A percentile compares a stretch with the other conserved stretches of the same genome.
Conservation (phyloP, 2,888 invertebrate genomes). For the Girardia tigrina region DNA sequence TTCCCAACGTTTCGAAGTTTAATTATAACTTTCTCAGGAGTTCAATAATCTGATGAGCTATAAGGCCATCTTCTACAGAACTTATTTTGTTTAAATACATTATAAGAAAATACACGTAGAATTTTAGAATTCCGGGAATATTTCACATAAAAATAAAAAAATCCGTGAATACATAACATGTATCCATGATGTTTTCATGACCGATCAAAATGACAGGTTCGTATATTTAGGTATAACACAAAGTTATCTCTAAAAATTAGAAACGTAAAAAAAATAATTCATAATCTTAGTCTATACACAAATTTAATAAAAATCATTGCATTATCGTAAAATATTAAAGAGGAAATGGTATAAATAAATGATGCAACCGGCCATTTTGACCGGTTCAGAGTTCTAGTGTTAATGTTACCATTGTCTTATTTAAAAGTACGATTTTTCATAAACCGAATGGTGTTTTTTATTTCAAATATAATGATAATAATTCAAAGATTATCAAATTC, state of each 20-base stretch:
- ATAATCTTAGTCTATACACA: not conserved
- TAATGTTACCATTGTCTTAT: not conserved
- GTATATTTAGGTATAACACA: conserved; percentile 18
- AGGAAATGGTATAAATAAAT: conserved; percentile 11
- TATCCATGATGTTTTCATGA: not conserved
- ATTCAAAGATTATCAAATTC: too few species aligned
- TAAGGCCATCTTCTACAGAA: too few species aligned
- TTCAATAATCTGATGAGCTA: too few species aligned
- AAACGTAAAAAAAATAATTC: not conserved
- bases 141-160: not conserved
- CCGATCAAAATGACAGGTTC: too few species aligned
- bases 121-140: conserved; percentile 12
- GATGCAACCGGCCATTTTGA: conserved; percentile 14
- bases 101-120: too few species aligned
- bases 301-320: conserved; percentile 20
- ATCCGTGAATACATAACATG: not conserved
- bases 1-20: too few species aligned
- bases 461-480: too few species aligned
- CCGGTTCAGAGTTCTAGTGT: conserved; percentile 13
- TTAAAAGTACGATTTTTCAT: too few species aligned
- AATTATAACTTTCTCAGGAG: too few species aligned
- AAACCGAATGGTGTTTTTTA: too few species aligned
- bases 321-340: conserved; percentile 23
- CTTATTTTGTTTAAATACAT: too few species aligned
- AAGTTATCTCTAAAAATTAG: not conserved